Evolutionary conservation across 2,888 invertebrate genomes (phyloP).

Genomic region (Argynnis bischoffii): DNA sequence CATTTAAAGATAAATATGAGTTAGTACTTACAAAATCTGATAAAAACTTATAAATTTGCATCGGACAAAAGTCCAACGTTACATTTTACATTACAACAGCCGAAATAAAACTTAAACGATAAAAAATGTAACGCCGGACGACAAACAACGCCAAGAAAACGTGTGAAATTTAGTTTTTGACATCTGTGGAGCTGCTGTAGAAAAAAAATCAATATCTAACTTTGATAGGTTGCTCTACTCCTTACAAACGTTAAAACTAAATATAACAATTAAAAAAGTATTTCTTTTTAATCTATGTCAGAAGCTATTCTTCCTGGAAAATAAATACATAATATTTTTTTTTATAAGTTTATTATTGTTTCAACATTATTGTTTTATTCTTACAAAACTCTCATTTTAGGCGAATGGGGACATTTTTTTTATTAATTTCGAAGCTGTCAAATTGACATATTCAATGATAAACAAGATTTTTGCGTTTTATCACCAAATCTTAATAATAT

Average conservation of each 20-base stretch:
- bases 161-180: conserved; percentile 68
- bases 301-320: too few species aligned
- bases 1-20: conserved; percentile 13
- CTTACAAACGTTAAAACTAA: not conserved
- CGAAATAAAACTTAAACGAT: conserved; percentile 65
- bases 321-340: too few species aligned
- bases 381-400: not conserved
- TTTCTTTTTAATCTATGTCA: too few species aligned
- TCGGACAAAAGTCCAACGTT: conserved; percentile 57
- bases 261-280: not conserved
- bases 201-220: conserved; percentile 41
- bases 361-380: not conserved
- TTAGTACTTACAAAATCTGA: conserved; percentile 61
- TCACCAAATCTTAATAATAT: not conserved
- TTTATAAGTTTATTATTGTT: too few species aligned
- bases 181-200: conserved; percentile 43
- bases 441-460: conserved; percentile 29
- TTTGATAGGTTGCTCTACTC: not conserved
- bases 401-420: not conserved
- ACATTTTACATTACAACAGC: conserved; percentile 70
- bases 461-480: conserved; percentile 24
- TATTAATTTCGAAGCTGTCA: conserved; percentile 21
- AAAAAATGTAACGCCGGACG: conserved; percentile 74
- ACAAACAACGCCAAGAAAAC: conserved; percentile 81
- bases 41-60: conserved; percentile 59